These are phyloP conservation scores for Sparidentex hasta DNA, from an alignment of 2,797 vertebrate genomes.

Conservation along the genomic window DNA sequence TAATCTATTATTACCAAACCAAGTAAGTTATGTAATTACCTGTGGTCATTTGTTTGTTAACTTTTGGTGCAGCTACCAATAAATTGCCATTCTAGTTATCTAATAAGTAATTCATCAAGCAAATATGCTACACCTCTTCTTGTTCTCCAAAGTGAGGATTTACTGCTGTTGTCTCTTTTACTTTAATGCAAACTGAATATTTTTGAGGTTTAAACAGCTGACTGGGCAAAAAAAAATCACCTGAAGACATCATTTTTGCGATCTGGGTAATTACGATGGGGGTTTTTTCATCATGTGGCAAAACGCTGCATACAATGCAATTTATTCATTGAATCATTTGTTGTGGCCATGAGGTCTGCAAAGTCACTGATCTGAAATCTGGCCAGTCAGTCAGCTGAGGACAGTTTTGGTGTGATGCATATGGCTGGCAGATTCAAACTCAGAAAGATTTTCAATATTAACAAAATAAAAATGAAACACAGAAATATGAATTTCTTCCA, in stretches of 20 bases:
- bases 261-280: neutral
- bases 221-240: neutral
- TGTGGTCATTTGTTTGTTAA: too few species aligned
- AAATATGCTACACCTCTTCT: neutral
- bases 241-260: neutral
- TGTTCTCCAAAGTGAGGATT: neutral
- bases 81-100: too few species aligned
- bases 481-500: too few species aligned
- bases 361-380: neutral
- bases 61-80: too few species aligned
- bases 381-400: neutral
- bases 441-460: neutral
- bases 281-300: neutral
- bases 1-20: too few species aligned
- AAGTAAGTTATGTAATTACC: too few species aligned
- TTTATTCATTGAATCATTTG: neutral
- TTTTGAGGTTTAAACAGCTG: neutral
- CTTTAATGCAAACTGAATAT: neutral
- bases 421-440: neutral
- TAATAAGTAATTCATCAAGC: neutral
- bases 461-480: too few species aligned
- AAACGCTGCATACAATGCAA: neutral
- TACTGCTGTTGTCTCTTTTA: neutral
- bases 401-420: neutral
- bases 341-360: neutral